Conservation (phyloP, 35 echinoderm and acorn worm species). For the Patiria miniata region DNA sequence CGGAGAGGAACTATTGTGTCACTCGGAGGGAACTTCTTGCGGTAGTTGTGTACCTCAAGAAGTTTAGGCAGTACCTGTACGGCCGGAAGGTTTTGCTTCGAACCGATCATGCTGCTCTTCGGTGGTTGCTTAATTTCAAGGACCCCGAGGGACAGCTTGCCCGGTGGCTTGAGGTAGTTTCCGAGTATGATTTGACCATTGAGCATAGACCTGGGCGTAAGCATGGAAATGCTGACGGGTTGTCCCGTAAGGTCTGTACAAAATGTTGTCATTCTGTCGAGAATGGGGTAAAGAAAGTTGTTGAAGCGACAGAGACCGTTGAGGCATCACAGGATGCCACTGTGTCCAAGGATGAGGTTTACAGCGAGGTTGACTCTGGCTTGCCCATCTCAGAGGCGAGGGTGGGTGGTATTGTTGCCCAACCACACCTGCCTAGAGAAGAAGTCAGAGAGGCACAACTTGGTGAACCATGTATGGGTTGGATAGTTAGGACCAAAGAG, state of each 20-base stretch:
- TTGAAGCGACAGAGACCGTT: neutral
- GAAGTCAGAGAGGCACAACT: neutral
- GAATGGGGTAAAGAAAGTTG: too few relatives aligned
- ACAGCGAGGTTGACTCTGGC: too few relatives aligned
- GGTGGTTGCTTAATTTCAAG: conserved; percentile 43
- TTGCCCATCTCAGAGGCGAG: neutral
- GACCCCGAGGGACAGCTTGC: conserved; percentile 45
- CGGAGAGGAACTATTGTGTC: conserved; percentile 61
- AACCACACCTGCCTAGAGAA: neutral
- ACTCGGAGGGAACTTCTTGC: conserved; percentile 53
- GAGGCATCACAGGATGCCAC: neutral
- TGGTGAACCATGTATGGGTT: neutral
- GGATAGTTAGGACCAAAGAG: neutral
- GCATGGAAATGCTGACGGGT: conserved; percentile 53
- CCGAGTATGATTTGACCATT: conserved; percentile 47
- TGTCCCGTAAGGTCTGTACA: conserved; percentile 31
- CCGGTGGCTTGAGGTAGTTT: conserved; percentile 34
- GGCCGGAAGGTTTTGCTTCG: conserved; percentile 25
- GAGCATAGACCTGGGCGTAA: conserved; percentile 59
- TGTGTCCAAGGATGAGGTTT: too few relatives aligned
- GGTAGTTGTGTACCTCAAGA: conserved; percentile 40
- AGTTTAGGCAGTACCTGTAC: conserved; percentile 55
- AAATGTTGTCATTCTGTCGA: neutral
- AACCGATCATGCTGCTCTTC: conserved; percentile 60
- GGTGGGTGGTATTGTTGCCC: too few relatives aligned